Conservation (phyloP, 2,797 vertebrate genomes). For the Hydrolagus colliei region DNA sequence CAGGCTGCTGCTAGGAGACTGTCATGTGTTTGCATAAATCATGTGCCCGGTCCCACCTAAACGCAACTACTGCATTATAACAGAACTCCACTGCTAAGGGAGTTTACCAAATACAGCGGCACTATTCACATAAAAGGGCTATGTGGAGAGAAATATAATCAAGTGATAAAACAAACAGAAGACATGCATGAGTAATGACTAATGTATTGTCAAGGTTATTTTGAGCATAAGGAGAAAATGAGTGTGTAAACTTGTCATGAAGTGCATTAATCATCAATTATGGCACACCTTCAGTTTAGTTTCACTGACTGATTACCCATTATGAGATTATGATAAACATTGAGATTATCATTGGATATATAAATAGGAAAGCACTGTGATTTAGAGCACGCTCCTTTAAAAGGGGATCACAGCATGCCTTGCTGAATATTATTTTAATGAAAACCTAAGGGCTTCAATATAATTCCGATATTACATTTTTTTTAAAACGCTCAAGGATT, state of each 20-base stretch:
- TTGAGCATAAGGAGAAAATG: neutral
- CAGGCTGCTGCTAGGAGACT: constrained; percentile 59
- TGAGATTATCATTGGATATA: neutral
- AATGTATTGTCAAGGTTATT: neutral
- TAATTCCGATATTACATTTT: neutral
- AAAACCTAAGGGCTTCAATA: neutral
- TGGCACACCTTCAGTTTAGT: constrained; percentile 3
- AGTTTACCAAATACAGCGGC: neutral
- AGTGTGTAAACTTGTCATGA: neutral
- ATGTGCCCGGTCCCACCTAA: constrained; percentile 39
- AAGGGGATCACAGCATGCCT: neutral
- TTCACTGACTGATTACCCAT: neutral
- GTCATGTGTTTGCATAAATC: constrained; percentile 68
- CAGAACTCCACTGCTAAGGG: neutral
- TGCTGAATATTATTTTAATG: neutral
- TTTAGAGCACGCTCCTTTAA: neutral
- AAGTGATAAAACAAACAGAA: neutral
- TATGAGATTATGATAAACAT: constrained; percentile 10
- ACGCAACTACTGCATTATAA: neutral
- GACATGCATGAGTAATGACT: neutral
- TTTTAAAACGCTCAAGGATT: neutral
- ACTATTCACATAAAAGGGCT: neutral
- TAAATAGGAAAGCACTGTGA: neutral
- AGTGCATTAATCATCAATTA: constrained; percentile 25
- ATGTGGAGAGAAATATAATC: neutral